Evolutionary conservation across 2,113 vertebrate genomes (phyloP).

Genomic region (Rousettus leschenaultii): DNA sequence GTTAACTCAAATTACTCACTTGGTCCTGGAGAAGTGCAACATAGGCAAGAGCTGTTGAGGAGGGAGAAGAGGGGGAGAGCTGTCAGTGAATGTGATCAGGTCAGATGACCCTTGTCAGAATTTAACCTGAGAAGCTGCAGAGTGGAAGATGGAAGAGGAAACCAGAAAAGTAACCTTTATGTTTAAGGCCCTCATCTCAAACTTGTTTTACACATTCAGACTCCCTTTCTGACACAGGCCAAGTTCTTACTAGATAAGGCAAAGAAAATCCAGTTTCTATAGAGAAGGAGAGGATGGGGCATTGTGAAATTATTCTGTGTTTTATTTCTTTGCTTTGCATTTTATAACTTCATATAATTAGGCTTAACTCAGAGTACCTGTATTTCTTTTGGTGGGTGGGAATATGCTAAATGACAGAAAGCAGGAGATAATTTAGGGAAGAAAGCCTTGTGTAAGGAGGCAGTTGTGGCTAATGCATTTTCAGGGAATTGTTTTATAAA

Average conservation of each 20-base stretch:
- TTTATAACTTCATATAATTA: background rate
- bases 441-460: background rate
- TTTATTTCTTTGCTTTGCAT: background rate
- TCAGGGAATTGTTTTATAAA: background rate
- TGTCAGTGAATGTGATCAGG: background rate
- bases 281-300: background rate
- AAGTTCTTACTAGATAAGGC: background rate
- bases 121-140: background rate
- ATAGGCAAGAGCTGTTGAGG: background rate
- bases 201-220: background rate
- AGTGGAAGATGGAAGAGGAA: background rate
- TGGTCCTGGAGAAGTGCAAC: slow-evolving; percentile 19
- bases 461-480: background rate
- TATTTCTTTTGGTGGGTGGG: background rate
- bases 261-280: slow-evolving; percentile 6
- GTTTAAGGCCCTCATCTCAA: background rate
- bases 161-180: background rate
- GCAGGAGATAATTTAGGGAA: background rate
- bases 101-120: background rate
- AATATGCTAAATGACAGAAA: background rate
- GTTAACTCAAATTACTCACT: slow-evolving; percentile 37
- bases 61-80: background rate
- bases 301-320: background rate
- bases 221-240: background rate
- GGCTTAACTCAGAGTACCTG: background rate